Evolutionary conservation across 1,140 invertebrate genomes (phyloP).

Genomic region (Zaprionus inermis): DNA sequence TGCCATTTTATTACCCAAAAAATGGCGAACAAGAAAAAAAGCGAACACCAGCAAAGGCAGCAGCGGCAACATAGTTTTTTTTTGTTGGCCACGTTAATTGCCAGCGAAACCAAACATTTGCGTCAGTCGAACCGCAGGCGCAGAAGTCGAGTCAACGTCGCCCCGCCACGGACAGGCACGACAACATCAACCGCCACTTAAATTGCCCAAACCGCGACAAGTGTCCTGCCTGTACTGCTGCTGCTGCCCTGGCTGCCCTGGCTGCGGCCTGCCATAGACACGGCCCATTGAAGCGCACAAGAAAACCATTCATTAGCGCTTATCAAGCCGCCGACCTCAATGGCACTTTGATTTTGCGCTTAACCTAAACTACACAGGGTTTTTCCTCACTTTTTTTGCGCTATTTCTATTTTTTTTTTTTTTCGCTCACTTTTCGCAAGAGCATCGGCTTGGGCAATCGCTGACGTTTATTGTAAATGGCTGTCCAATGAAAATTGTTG

Average conservation of each 20-base stretch:
- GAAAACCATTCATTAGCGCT: constrained; percentile 82
- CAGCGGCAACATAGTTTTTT: constrained; percentile 8
- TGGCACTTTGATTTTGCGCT: constrained; percentile 73
- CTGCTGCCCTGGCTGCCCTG: constrained; percentile 13
- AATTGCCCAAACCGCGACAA: constrained; percentile 82
- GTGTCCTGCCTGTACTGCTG: constrained; percentile 56
- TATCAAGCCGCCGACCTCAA: constrained; percentile 73
- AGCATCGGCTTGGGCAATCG: constrained; percentile 46
- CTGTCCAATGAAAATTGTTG: constrained; percentile 82
- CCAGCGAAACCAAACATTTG: constrained; percentile 80
- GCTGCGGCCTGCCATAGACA: constrained; percentile 48
- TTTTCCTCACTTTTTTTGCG: constrained; percentile 5
- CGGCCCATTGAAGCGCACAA: constrained; percentile 76
- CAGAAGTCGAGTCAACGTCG: neutral
- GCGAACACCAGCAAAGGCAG: constrained; percentile 9
- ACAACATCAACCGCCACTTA: constrained; percentile 79
- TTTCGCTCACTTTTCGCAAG: constrained; percentile 12
- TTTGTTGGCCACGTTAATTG: constrained; percentile 70
- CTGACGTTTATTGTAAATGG: constrained; percentile 82
- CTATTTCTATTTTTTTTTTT: neutral
- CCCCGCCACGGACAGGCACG: constrained; percentile 66
- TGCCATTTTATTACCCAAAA: constrained; percentile 76
- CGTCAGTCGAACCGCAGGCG: constrained; percentile 67
- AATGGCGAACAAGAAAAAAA: constrained; percentile 48
- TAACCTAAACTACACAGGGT: constrained; percentile 60